Percentiles rank a stretch among this genome's conserved stretches.
Evolutionary conservation across 2,113 vertebrate species (phyloP).

Genomic region (Mormoops blainvillei): DNA sequence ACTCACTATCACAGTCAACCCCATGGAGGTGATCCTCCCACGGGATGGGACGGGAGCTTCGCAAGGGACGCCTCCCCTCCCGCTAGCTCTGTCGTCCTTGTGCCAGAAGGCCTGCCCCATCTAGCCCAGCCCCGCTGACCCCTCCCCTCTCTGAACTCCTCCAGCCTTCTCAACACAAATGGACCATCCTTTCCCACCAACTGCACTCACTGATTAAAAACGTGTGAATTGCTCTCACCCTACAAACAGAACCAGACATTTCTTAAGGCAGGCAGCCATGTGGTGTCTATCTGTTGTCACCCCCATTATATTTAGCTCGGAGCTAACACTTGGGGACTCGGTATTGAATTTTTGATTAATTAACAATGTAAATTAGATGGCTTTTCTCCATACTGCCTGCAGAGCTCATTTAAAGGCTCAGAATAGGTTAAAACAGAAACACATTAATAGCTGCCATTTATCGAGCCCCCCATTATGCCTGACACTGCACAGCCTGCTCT

Average conservation of each 20-base stretch:
- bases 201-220: background rate
- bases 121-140: background rate
- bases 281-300: background rate
- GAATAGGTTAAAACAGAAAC: conserved; percentile 15
- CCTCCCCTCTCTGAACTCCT: background rate
- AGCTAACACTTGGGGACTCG: background rate
- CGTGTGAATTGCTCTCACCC: background rate
- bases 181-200: background rate
- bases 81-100: background rate
- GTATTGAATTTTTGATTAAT: conserved; percentile 26
- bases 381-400: background rate
- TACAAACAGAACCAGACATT: background rate
- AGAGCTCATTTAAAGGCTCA: background rate
- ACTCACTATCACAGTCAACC: conserved; percentile 95
- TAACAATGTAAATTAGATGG: background rate
- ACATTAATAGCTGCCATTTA: background rate
- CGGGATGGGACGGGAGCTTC: background rate
- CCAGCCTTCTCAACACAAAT: background rate
- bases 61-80: background rate
- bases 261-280: background rate
- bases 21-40: conserved; percentile 89
- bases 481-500: background rate
- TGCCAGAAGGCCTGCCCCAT: background rate
- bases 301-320: background rate
- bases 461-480: background rate